These are phyloP conservation scores for Parnassius apollo DNA, from an alignment of 2,888 invertebrate species.

Conservation along the genomic window DNA sequence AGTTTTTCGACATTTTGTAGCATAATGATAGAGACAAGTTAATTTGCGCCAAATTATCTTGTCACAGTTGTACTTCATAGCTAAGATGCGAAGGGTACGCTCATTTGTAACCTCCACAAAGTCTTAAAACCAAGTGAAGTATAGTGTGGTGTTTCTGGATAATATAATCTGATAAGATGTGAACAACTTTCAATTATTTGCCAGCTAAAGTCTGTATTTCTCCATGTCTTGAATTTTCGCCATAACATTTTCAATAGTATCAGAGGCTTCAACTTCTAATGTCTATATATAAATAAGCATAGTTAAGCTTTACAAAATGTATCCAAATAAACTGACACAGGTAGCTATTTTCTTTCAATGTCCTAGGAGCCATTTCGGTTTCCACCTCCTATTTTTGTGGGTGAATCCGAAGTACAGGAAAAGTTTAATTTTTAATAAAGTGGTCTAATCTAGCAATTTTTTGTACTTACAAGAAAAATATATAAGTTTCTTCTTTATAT, in stretches of 20 bases:
- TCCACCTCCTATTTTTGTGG: no score
- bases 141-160: slow-evolving; percentile 90
- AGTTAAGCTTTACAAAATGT: slow-evolving; percentile 51
- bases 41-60: slow-evolving; percentile 99
- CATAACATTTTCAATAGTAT: slow-evolving; percentile 97
- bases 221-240: slow-evolving; percentile 95
- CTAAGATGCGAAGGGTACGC: slow-evolving; percentile 96
- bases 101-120: slow-evolving; percentile 95
- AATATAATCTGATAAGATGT: slow-evolving; percentile 95
- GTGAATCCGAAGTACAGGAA: no score
- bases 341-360: no score
- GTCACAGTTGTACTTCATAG: slow-evolving; percentile 99
- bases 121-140: slow-evolving; percentile 95
- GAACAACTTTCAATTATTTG: slow-evolving; percentile 96
- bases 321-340: no score
- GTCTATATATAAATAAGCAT: slow-evolving; percentile 98
- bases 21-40: slow-evolving; percentile 92
- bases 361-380: no score
- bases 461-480: no score
- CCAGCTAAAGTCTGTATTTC: slow-evolving; percentile 96
- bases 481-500: no score
- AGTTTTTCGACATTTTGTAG: slow-evolving; percentile 99
- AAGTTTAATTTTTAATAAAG: no score
- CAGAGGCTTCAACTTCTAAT: slow-evolving; percentile 94
- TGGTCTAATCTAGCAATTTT: no score